Conservation (phyloP, 2,113 vertebrate species). For the Rhipidura dahli region DNA sequence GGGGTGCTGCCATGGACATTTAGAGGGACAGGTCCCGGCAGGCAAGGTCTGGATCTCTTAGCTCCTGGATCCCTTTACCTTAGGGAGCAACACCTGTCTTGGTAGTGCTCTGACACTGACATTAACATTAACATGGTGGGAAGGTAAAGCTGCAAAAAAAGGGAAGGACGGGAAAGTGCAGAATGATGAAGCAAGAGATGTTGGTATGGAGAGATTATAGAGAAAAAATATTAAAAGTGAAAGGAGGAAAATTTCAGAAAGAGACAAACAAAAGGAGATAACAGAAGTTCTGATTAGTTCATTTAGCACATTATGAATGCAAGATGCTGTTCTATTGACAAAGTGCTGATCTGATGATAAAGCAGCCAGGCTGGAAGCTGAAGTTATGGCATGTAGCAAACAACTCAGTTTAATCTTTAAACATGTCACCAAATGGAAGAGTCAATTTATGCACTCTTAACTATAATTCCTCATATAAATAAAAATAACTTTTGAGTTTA, state of each 20-base stretch:
- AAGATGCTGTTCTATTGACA: neutral
- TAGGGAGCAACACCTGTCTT: neutral
- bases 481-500: neutral
- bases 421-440: neutral
- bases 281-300: neutral
- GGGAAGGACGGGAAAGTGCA: neutral
- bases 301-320: neutral
- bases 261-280: neutral
- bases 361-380: neutral
- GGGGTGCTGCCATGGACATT: neutral
- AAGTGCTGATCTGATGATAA: neutral
- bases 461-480: neutral
- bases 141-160: neutral
- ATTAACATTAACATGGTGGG: neutral
- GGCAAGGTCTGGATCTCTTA: neutral
- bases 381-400: neutral
- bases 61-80: neutral
- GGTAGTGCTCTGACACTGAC: neutral
- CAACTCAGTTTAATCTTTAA: neutral
- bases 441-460: neutral
- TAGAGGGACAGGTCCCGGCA: neutral
- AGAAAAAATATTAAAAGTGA: neutral
- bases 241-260: neutral
- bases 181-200: neutral
- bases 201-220: neutral